A percentile compares a stretch with the other conserved stretches of the same genome.
Conservation (phyloP, 2,888 invertebrate genomes). For the Clivina fossor region DNA sequence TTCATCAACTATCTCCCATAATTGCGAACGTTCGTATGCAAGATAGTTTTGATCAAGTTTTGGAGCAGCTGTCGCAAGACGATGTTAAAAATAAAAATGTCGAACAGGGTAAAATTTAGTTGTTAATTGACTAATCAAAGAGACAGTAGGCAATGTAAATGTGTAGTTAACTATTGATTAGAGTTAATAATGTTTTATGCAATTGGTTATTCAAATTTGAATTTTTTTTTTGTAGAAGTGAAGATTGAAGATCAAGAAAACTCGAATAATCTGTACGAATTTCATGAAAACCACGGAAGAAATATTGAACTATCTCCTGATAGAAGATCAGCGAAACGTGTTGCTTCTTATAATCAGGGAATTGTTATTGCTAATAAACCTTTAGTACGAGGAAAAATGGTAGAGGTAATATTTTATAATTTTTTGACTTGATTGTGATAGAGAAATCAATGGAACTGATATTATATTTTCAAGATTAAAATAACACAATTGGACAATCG, state of each 20-base stretch:
- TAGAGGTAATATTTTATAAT: slow-evolving; percentile 58
- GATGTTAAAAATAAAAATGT: slow-evolving; percentile 15
- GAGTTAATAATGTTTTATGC: slow-evolving; percentile 4
- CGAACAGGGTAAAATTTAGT: neutral
- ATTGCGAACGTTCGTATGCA: slow-evolving; percentile 57
- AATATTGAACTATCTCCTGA: slow-evolving; percentile 72
- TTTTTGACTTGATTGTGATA: neutral
- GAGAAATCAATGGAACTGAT: neutral
- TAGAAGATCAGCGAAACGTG: slow-evolving; percentile 69
- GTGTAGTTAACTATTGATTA: slow-evolving; percentile 3
- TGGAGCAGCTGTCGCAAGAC: slow-evolving; percentile 57
- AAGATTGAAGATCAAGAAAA: slow-evolving; percentile 35
- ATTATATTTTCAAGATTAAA: slow-evolving; percentile 58
- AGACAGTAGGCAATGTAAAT: no score
- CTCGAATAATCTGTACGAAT: slow-evolving; percentile 69
- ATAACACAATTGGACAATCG: slow-evolving; percentile 71
- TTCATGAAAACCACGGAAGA: slow-evolving; percentile 80
- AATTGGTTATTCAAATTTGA: slow-evolving; percentile 21
- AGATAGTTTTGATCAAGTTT: slow-evolving; percentile 63
- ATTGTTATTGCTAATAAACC: slow-evolving; percentile 65
- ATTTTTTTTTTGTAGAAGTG: slow-evolving; percentile 37
- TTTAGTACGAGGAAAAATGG: slow-evolving; percentile 65
- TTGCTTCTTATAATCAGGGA: slow-evolving; percentile 83
- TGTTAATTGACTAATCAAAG: slow-evolving; percentile 9
- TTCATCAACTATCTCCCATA: slow-evolving; percentile 52